Base-by-base conservation (phyloP, 2,888 invertebrate genomes). In the Crossocerus cetratus region DNA sequence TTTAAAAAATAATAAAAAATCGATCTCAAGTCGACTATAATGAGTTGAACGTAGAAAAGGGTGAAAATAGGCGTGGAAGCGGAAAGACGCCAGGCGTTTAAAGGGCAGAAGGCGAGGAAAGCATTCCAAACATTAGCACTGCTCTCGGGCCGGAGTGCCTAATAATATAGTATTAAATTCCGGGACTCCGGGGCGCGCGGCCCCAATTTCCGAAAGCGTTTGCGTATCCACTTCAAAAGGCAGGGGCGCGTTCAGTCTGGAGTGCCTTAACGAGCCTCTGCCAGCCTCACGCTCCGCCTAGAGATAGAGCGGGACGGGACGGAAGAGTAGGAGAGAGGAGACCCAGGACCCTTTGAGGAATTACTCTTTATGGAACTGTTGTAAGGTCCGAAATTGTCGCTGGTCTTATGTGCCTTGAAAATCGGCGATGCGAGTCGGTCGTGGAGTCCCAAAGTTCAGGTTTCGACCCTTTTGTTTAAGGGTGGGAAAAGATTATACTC, bases 111-210 rank as follows among this genome's bases (percentile, higher is more conserved):
- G 20, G 55, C 4, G 20, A 44, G 44, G 22, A 49, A 55, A 54
- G 59, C 64, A 42, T 49, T 53, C 55, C 59, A 74, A 74, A 74
- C 55, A 59, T 72, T 74, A 61, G 65, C 72, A 59, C 13, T 65
- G 61, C 66, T 72, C 73, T 73, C 69, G 74, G 68, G 67, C 70
- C 58, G 61, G 65, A 72, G 72, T 55, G 55, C 60, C 76, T 72
- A 79, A 77, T 76, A 77, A 74, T 68, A 74, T 43, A 23, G 65
- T 65, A 72, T 62, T 72, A 75, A 78, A 77, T 73, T 78, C 69
- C 60, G 21, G 1, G 55, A 2, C 20, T 21, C 54, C 60, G 53
- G 49, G 4, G 42, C 32, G 61, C 16, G 42, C 32, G 61, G 43
- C 55, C 62, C 65, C 67, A 72, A 72, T 74, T 74, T 55, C 68